Evolutionary conservation across 1,140 invertebrate genomes (phyloP).

Genomic region (Manduca sexta): DNA sequence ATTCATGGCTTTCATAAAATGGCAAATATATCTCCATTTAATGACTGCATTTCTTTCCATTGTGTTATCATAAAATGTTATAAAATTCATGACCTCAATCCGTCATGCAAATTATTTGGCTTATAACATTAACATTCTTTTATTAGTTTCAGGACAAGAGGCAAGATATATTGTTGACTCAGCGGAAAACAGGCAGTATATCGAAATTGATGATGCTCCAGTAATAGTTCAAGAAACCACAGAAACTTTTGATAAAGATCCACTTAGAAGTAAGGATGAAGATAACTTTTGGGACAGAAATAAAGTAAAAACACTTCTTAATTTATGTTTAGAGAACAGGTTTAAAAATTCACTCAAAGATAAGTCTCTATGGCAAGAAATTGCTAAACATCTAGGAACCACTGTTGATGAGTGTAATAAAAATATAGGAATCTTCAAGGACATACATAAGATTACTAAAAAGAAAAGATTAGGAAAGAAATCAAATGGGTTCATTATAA

Average conservation of each 20-base stretch:
- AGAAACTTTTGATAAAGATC: constrained; percentile 24
- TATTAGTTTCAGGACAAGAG: constrained; percentile 42
- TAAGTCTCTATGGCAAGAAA: constrained; percentile 47
- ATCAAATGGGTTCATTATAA: constrained; percentile 61
- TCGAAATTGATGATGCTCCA: constrained; percentile 37
- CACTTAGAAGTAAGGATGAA: constrained; percentile 24
- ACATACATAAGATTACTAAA: constrained; percentile 56
- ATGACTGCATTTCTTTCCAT: too few relatives aligned
- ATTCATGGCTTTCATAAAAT: too few relatives aligned
- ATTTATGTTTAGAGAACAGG: constrained; percentile 41
- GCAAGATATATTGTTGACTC: constrained; percentile 45
- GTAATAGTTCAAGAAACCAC: constrained; percentile 16
- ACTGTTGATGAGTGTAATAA: constrained; percentile 46
- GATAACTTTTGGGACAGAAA: constrained; percentile 55
- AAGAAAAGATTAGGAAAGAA: constrained; percentile 53
- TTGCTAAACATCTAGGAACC: constrained; percentile 38
- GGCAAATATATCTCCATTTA: too few relatives aligned
- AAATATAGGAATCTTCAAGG: constrained; percentile 52
- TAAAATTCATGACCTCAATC: too few relatives aligned
- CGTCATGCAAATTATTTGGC: too few relatives aligned
- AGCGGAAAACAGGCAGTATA: constrained; percentile 42
- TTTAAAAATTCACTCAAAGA: constrained; percentile 40
- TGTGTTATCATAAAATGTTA: too few relatives aligned
- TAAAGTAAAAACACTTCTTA: constrained; percentile 50
- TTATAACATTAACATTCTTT: too few relatives aligned